phyloP scores from a whole-genome alignment of 2,797 vertebrate genomes.

The Schizothorax lantsangensis region DNA sequence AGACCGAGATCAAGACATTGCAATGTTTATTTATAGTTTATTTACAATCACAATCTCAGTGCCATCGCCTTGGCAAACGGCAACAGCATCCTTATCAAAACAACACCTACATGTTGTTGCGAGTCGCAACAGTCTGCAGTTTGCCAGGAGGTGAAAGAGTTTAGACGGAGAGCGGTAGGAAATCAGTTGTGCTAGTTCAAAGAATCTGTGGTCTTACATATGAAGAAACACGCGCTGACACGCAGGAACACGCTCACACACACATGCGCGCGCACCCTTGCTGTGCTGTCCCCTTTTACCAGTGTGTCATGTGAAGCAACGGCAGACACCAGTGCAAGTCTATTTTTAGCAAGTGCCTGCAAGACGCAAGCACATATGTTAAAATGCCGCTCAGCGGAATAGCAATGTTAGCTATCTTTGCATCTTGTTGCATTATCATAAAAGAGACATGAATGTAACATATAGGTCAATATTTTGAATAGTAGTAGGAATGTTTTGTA shows the following conservation, averaged over 20 bases:
- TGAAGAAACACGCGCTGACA: conserved; percentile 19
- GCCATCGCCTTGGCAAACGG: conserved; percentile 18
- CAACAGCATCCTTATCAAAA: conserved; percentile 49
- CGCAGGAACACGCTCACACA: conserved; percentile 2
- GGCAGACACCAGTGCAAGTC: conserved; percentile 52
- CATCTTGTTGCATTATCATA: conserved; percentile 11
- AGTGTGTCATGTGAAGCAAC: conserved; percentile 48
- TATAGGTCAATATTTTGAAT: neutral
- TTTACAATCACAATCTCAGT: conserved; percentile 39
- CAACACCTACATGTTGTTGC: conserved; percentile 37
- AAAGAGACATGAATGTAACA: neutral
- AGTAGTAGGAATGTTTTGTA: neutral
- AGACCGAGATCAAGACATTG: neutral
- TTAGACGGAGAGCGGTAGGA: conserved; percentile 38
- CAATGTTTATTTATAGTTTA: conserved; percentile 35
- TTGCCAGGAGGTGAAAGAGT: conserved; percentile 46
- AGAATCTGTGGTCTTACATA: conserved; percentile 43
- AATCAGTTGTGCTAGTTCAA: conserved; percentile 56
- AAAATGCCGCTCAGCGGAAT: conserved; percentile 10
- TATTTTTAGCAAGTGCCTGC: conserved; percentile 57
- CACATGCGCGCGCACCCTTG: conserved; percentile 11
- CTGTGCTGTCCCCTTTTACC: conserved; percentile 48
- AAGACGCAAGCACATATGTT: conserved; percentile 43
- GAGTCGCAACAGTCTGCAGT: conserved; percentile 33
- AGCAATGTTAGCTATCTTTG: conserved; percentile 21